A percentile compares a stretch with the other conserved stretches of the same genome.
Evolutionary conservation across 2,888 invertebrate genomes (phyloP).

Genomic region (Ferrisia virgata): DNA sequence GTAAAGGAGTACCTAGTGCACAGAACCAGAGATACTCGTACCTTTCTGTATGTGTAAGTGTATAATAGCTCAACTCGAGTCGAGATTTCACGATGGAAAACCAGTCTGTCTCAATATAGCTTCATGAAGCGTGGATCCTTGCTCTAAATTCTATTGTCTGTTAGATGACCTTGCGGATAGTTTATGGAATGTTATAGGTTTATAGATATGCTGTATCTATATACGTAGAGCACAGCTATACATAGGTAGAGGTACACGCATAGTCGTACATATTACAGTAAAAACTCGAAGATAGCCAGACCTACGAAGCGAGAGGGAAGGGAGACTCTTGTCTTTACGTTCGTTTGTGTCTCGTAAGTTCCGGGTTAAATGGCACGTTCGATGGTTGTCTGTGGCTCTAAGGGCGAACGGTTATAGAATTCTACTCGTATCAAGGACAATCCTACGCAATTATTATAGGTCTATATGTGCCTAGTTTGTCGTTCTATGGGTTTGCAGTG

Average conservation of each 20-base stretch:
- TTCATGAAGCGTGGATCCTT: background rate
- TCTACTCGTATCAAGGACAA: background rate
- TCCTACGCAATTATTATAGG: background rate
- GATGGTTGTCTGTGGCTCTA: background rate
- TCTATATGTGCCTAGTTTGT: no score
- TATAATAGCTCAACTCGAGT: background rate
- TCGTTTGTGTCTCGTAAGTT: background rate
- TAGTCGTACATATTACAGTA: no score
- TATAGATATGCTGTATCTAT: no score
- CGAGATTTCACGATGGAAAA: background rate
- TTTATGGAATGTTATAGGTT: background rate
- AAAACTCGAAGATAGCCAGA: no score
- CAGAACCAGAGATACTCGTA: no score
- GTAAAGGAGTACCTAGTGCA: no score
- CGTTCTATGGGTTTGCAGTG: no score
- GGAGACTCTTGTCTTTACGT: background rate
- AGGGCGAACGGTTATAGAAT: background rate
- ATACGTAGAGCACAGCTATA: background rate
- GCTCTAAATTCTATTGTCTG: constrained; percentile 14
- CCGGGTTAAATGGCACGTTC: constrained; percentile 9
- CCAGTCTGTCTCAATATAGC: background rate
- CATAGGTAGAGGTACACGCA: no score
- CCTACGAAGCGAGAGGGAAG: no score
- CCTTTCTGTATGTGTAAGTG: no score
- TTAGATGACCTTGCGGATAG: background rate